phyloP scores from a whole-genome alignment of 2,113 vertebrate species.

The Salvelinus alpinus region DNA sequence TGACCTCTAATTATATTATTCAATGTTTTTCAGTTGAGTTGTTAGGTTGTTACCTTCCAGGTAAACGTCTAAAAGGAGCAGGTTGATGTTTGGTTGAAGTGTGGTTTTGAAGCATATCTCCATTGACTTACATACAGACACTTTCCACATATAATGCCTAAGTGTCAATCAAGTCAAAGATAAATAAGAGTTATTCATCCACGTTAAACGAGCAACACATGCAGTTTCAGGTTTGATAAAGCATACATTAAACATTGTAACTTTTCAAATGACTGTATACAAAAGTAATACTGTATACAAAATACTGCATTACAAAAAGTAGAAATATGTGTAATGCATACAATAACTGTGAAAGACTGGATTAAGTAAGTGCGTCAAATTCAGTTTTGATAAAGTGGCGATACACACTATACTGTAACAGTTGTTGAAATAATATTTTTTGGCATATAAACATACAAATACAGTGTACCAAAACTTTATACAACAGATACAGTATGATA shows the following conservation, averaged over 20 bases:
- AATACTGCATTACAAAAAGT: slow-evolving; percentile 42
- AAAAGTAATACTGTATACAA: slow-evolving; percentile 58
- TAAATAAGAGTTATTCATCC: background rate
- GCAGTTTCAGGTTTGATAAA: background rate
- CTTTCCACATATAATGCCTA: background rate
- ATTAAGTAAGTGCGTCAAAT: slow-evolving; percentile 56
- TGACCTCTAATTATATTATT: slow-evolving; percentile 3
- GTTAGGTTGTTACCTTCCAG: slow-evolving; percentile 30
- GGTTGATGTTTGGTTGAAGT: background rate
- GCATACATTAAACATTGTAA: slow-evolving; percentile 17
- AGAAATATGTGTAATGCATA: slow-evolving; percentile 27
- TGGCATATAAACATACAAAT: slow-evolving; percentile 68
- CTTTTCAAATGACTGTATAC: background rate
- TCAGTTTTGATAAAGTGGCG: slow-evolving; percentile 47
- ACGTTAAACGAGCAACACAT: background rate
- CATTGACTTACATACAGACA: background rate
- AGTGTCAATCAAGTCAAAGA: background rate
- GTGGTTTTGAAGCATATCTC: background rate
- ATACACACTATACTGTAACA: slow-evolving; percentile 45
- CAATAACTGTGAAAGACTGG: slow-evolving; percentile 26
- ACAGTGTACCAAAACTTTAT: slow-evolving; percentile 44
- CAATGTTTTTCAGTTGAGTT: slow-evolving; percentile 48
- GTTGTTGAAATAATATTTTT: slow-evolving; percentile 54
- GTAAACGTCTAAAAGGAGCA: slow-evolving; percentile 7
- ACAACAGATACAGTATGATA: slow-evolving; percentile 44